A percentile compares a stretch with the other conserved stretches of the same genome.
phyloP scores from a whole-genome alignment of 2,888 invertebrate species.

The Piscicola geometra region DNA sequence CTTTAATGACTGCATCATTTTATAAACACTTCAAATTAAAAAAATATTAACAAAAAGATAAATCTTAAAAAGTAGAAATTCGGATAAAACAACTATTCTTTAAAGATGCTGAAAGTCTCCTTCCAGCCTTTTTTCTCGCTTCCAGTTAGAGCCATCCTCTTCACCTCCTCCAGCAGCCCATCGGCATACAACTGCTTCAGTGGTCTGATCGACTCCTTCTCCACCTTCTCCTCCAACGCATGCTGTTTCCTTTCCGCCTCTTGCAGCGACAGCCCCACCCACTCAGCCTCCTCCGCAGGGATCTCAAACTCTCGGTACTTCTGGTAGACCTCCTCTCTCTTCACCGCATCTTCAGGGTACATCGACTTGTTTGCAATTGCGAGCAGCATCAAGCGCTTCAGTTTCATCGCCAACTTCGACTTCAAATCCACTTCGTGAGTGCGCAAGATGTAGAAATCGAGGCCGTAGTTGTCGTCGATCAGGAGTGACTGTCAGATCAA shows the following conservation, averaged over 20 bases:
- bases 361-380: slow-evolving; percentile 61
- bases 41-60: too few species aligned
- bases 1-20: too few species aligned
- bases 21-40: too few species aligned
- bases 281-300: slow-evolving; percentile 58
- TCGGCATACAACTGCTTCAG: slow-evolving; percentile 38
- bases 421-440: slow-evolving; percentile 85
- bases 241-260: slow-evolving; percentile 42
- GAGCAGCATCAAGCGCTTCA: slow-evolving; percentile 78
- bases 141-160: slow-evolving; percentile 24
- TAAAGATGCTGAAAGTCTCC: slow-evolving; percentile 33
- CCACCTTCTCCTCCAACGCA: slow-evolving; percentile 36
- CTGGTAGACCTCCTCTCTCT: slow-evolving; percentile 68
- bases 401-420: slow-evolving; percentile 74
- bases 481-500: slow-evolving; percentile 79
- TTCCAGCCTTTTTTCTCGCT: slow-evolving; percentile 17
- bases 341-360: slow-evolving; percentile 65
- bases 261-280: slow-evolving; percentile 41
- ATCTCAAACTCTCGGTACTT: slow-evolving; percentile 77
- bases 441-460: slow-evolving; percentile 88
- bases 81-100: neutral
- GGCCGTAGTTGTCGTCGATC: slow-evolving; percentile 83
- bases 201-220: slow-evolving; percentile 31
- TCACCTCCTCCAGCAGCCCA: slow-evolving; percentile 35
- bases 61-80: slow-evolving; percentile 1